Evolutionary conservation across 2,888 invertebrate species (phyloP), one percentile per base, ranked within the genome.

Genomic region (Spodoptera picta): DNA sequence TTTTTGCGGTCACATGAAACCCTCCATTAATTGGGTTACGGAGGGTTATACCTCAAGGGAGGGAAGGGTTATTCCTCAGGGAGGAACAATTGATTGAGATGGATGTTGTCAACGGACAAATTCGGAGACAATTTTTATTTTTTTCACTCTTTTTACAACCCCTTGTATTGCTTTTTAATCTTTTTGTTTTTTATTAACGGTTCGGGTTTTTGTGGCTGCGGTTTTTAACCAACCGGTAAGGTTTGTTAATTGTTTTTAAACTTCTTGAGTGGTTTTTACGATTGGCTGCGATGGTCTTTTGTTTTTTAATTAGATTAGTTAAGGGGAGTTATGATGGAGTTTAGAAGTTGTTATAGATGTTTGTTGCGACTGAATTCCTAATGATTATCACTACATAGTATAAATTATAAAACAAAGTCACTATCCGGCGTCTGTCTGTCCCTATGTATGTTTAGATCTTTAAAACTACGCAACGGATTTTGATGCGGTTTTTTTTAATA

Each of bases 1-100:
- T 92, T 90, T 92, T 90, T 88, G 89, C 83, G 89, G 89, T 87
- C 88, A 89, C 82, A 83, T 79, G 88, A 85, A 86, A 79, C 90
- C 91, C 93, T 85, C 83, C 83, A 88, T 91, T 93, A 94, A 94
- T 94, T 94, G 92, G 93, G 94, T 94, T 93, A 93, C 81, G 80
- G 87, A 88, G 90, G 91, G 91, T 81, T 85, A 72, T 75, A 81
- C 82, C 91, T 87, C 89, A 46, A 69, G 91, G 89, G 91, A 90
- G 83, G 75, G 87, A 92, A 92, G 93, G 94, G 92, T 93, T 71
- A 85, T 82, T 89, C 93, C 91, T 91, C 84, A 77, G 93, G 90
- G 94, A 93, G 73, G 77, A 77, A 77, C 87, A 87, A 93, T 93
- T 94, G 94, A 94, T 94, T 92, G 93, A 93, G 94, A 94, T 92